Base-by-base conservation (phyloP, 37 sponge, comb jelly and placozoan species). In the Halisarca cf. caerulea region DNA sequence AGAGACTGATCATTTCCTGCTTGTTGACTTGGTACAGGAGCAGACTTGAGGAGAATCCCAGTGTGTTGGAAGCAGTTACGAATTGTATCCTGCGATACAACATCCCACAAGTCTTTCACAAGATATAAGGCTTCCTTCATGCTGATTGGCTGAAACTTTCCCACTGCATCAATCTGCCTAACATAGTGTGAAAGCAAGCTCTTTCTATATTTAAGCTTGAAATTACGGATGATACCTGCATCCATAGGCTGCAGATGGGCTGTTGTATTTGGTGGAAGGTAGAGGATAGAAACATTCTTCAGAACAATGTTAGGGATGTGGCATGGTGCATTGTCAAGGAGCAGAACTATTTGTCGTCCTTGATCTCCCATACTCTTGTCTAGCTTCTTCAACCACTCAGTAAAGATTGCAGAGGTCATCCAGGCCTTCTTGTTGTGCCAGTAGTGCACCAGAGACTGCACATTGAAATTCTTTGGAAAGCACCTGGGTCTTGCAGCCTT, bases 361-460 rank as follows among this genome's bases (percentile, higher is more conserved):
- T 71, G 1, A 2, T 8, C 23, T 28, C 58, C 74, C 73, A 84
- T 70, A 21, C 51, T 32, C 36, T 24, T 37, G 34, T 84, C 73
- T n/a, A 84, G 54, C 35, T 54, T 9, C 7, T 37, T 71, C 25
- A 84, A 37, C 74, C 71, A 58, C 3, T 69, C 72, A 15, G 32
- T 28, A 43, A 84, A 71, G 9, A 86, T 62, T 42, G 47, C 54
- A 38, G 54, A 20, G 21, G 45, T 62, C 80, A 86, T 80, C 81
- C 80, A 51, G 34, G 87, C 69, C 34, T 79, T 86, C 11, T 25
- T 53, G 55, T 86, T 86, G 27, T 80, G n/a, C 14, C 69, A 68
- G 59, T 86, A 80, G 24, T 61, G 80, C 23, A 54, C 4, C 9
- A 43, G 20, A 80, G 45, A 55, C 20, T 83, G 66, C 55, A 54